Evolutionary conservation across 2,888 invertebrate genomes (phyloP).

Genomic region (Chaetogeoica ovagalla): DNA sequence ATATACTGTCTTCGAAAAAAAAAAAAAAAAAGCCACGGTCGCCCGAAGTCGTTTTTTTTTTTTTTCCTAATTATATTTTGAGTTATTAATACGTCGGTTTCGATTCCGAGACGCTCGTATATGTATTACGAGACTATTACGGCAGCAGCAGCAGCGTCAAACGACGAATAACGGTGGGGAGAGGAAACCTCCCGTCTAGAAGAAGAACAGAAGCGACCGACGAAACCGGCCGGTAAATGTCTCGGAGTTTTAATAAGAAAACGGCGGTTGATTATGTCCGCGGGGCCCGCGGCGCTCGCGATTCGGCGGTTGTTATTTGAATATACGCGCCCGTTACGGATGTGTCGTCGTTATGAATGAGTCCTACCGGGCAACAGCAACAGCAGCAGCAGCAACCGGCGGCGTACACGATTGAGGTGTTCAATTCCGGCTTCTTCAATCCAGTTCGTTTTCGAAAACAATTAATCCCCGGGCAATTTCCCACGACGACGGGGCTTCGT

Average conservation of each 20-base stretch:
- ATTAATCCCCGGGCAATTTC: slow-evolving; percentile 45
- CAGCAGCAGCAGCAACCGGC: not conserved
- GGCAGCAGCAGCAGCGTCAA: slow-evolving; percentile 33
- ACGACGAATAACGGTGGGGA: not conserved
- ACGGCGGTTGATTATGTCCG: slow-evolving; percentile 45
- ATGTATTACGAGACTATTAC: not conserved
- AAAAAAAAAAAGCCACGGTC: no score
- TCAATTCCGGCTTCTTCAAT: slow-evolving; percentile 7
- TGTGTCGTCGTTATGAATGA: slow-evolving; percentile 36
- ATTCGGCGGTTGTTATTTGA: slow-evolving; percentile 36
- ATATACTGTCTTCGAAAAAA: slow-evolving; percentile 7
- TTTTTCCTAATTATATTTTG: slow-evolving; percentile 50
- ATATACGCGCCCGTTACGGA: not conserved
- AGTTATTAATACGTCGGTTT: slow-evolving; percentile 42
- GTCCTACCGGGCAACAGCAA: slow-evolving; percentile 45
- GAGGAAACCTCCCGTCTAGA: no score
- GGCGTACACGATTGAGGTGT: not conserved
- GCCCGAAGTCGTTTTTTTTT: slow-evolving; percentile 30
- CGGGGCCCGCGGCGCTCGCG: not conserved
- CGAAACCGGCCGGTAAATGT: slow-evolving; percentile 41
- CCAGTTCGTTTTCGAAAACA: slow-evolving; percentile 40
- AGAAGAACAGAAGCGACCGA: slow-evolving; percentile 51
- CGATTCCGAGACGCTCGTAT: not conserved
- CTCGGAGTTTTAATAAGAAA: slow-evolving; percentile 46
- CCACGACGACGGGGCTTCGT: slow-evolving; percentile 36